These are phyloP conservation scores for Chitala chitala DNA, from an alignment of 2,113 vertebrate species.

Conservation along the genomic window DNA sequence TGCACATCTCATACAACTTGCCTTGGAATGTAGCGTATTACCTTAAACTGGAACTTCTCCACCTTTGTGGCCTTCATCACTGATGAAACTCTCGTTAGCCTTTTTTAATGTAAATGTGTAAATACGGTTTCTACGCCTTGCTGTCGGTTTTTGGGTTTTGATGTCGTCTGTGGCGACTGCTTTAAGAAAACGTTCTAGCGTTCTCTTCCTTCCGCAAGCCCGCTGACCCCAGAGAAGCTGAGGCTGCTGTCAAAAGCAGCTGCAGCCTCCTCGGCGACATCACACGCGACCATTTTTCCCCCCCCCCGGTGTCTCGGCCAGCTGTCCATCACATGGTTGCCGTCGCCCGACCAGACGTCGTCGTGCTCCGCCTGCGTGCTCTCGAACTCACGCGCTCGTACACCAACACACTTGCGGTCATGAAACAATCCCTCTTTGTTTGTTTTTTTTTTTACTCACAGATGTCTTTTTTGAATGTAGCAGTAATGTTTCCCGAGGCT, in stretches of 20 bases:
- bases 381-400: neutral
- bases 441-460: no score
- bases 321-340: neutral
- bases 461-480: no score
- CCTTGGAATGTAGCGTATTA: neutral
- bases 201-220: neutral
- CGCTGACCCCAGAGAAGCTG: neutral
- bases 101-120: constrained; percentile 10
- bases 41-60: neutral
- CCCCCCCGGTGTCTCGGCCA: neutral
- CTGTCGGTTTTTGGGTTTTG: neutral
- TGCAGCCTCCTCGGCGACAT: neutral
- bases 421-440: no score
- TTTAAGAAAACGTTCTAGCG: neutral
- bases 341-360: neutral
- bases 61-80: neutral
- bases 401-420: neutral
- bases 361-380: neutral
- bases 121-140: neutral
- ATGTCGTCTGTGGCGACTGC: neutral
- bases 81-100: neutral
- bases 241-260: neutral
- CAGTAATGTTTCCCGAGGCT: no score
- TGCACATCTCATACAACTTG: neutral
- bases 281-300: neutral